These are phyloP conservation scores for Crepidodera aurea DNA, from an alignment of 2,888 invertebrate species.

Conservation along the genomic window DNA sequence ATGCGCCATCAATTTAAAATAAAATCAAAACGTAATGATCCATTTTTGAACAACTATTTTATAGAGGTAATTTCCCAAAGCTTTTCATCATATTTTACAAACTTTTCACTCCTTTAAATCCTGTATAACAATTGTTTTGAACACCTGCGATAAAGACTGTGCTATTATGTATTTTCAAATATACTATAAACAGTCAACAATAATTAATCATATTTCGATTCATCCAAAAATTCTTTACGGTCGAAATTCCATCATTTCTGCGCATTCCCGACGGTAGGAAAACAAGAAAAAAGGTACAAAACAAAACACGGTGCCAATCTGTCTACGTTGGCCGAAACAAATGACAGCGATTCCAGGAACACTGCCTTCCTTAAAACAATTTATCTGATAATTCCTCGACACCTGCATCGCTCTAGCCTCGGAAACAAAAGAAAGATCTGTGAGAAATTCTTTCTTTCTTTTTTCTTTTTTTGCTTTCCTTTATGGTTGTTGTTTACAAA, in stretches of 20 bases:
- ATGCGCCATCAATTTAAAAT: no score
- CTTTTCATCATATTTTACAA: no score
- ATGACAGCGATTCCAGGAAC: conserved; percentile 45
- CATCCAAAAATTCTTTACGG: conserved; percentile 15
- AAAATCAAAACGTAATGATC: no score
- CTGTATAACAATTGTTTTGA: no score
- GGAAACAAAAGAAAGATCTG: conserved; percentile 35
- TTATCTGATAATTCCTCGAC: conserved; percentile 49
- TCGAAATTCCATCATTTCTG: conserved; percentile 11
- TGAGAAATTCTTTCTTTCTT: conserved; percentile 27
- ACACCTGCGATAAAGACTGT: no score
- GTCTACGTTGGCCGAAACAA: conserved; percentile 42
- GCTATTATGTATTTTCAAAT: no score
- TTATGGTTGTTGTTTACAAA: conserved; percentile 33
- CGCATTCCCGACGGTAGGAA: conserved; percentile 6
- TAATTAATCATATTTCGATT: conserved; percentile 21
- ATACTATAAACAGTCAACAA: no score
- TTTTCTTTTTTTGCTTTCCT: conserved; percentile 6
- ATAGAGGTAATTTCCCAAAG: no score
- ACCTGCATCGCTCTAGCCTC: conserved; percentile 41
- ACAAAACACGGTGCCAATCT: conserved; percentile 36
- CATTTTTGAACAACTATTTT: no score
- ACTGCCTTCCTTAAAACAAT: conserved; percentile 46
- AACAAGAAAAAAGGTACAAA: conserved; percentile 9
- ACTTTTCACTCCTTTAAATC: no score